Evolutionary conservation across 23 tunicate species (phyloP), one percentile per base, ranked within the genome.

Genomic region (Ciona savignyi): DNA sequence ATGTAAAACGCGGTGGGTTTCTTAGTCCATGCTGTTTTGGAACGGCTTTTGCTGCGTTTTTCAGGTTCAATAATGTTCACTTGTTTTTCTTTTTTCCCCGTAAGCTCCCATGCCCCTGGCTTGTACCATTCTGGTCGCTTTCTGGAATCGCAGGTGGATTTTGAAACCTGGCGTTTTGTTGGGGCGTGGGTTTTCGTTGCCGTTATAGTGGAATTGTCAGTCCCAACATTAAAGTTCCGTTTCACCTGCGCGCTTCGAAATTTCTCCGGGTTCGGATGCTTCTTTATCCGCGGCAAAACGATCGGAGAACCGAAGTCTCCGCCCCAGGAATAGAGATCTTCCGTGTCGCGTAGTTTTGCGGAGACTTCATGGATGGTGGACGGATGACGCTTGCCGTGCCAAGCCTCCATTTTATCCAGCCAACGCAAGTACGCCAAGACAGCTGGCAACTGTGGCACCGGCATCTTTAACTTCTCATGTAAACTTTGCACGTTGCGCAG

Each of bases 391-490:
- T n/a, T n/a, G 25, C 76, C 84, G 35, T 67, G 67, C 93, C 93
- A 86, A 11, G 81, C 72, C 24, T 86, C 93, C 93, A 86, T 86
- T 63, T 86, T 86, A 73, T 86, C 93, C 67, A 86, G 61, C n/a
- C n/a, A n/a, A n/a, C 85, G 64, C 26, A 86, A 62, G 63, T 86
- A 86, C 20, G 93, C 80, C 67, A 86, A 35, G 51, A 86, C 93
- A 3, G 93, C 80, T 33, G 93, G 93, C 9, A 79, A 49, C 63
- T 83, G 78, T 2, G 93, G 85, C 11, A 80, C 64, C 0, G 93
- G 85, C 77, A 80, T 74, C 20, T 86, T 80, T 28, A 73, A 34
- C 34, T 66, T 65, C 24, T 80, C 32, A 1, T 80, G 84, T 26
- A 86, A 48, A 1, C 29, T 24, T 29, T 79, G 76, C 24, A 86